Evolutionary conservation across 2,113 vertebrate species (phyloP).

Genomic region (Struthio camelus): DNA sequence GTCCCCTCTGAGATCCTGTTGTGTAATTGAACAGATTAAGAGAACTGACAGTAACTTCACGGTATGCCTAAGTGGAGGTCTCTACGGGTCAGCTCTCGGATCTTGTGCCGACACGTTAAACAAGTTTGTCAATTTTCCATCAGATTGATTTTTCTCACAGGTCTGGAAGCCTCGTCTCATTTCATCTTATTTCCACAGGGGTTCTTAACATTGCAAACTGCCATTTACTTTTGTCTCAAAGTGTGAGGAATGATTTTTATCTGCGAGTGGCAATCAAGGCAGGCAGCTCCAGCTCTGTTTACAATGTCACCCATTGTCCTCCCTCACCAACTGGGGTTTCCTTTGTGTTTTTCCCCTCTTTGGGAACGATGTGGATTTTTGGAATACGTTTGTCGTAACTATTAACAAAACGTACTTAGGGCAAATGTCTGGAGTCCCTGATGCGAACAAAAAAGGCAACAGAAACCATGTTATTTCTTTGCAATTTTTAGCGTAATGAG

Average conservation of each 20-base stretch:
- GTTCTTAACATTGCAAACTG: slow-evolving; percentile 79
- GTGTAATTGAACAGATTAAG: slow-evolving; percentile 80
- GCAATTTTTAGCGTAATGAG: slow-evolving; percentile 48
- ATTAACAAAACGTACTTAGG: slow-evolving; percentile 46
- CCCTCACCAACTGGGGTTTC: slow-evolving; percentile 20
- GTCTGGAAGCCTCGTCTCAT: slow-evolving; percentile 77
- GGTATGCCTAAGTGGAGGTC: slow-evolving; percentile 77
- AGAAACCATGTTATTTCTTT: slow-evolving; percentile 23
- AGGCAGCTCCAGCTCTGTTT: slow-evolving; percentile 48
- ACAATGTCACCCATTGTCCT: slow-evolving; percentile 28
- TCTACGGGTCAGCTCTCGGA: slow-evolving; percentile 79
- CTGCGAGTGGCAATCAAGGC: slow-evolving; percentile 57
- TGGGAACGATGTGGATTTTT: slow-evolving; percentile 49
- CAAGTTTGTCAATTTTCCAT: slow-evolving; percentile 85
- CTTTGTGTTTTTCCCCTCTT: slow-evolving; percentile 36
- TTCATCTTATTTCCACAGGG: slow-evolving; percentile 77
- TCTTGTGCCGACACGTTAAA: slow-evolving; percentile 79
- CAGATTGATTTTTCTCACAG: slow-evolving; percentile 86
- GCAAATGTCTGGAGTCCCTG: slow-evolving; percentile 46
- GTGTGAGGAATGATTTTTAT: slow-evolving; percentile 75
- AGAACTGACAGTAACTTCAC: slow-evolving; percentile 75
- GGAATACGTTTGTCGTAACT: slow-evolving; percentile 58
- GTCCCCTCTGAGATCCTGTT: slow-evolving; percentile 71
- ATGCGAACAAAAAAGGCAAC: slow-evolving; percentile 44
- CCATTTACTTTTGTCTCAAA: slow-evolving; percentile 77